These are phyloP conservation scores for Gymnodraco acuticeps DNA, from an alignment of 2,797 vertebrate species.

Conservation along the genomic window DNA sequence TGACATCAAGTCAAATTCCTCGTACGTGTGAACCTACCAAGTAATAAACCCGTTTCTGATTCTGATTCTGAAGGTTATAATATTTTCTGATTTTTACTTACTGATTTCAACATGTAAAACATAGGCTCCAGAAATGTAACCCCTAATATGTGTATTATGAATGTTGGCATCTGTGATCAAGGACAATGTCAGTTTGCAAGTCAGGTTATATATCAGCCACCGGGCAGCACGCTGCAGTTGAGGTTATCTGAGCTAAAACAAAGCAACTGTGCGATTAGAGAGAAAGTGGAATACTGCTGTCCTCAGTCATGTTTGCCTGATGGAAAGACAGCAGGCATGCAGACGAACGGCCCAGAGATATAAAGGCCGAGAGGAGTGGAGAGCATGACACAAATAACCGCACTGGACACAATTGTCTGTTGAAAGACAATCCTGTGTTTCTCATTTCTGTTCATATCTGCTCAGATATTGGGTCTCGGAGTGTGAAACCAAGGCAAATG, in stretches of 20 bases:
- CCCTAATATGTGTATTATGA: not conserved
- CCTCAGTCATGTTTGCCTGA: conserved; percentile 37
- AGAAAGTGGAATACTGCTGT: conserved; percentile 8
- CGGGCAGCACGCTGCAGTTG: conserved; percentile 56
- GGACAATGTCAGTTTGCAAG: not conserved
- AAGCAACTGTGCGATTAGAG: conserved; percentile 51
- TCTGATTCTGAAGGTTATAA: too few relatives aligned
- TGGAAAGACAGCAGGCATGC: conserved; percentile 48
- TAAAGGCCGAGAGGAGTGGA: conserved; percentile 34
- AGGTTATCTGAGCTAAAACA: conserved; percentile 65
- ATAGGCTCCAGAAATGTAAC: not conserved
- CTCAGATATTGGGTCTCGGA: conserved; percentile 65
- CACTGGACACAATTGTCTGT: conserved; percentile 65
- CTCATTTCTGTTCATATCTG: conserved; percentile 71
- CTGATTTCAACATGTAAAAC: not conserved
- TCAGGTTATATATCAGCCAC: conserved; percentile 47
- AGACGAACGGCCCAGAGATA: conserved; percentile 28
- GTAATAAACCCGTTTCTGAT: too few relatives aligned
- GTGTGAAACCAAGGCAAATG: conserved; percentile 73
- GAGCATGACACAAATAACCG: conserved; percentile 62
- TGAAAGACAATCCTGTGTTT: conserved; percentile 65
- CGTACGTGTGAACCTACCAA: too few relatives aligned
- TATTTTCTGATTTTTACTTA: not conserved
- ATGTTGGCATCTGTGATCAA: conserved; percentile 6
- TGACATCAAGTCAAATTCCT: too few relatives aligned